Evolutionary conservation across 2,888 invertebrate genomes (phyloP).

Genomic region (Caenorhabditis zanzibari): DNA sequence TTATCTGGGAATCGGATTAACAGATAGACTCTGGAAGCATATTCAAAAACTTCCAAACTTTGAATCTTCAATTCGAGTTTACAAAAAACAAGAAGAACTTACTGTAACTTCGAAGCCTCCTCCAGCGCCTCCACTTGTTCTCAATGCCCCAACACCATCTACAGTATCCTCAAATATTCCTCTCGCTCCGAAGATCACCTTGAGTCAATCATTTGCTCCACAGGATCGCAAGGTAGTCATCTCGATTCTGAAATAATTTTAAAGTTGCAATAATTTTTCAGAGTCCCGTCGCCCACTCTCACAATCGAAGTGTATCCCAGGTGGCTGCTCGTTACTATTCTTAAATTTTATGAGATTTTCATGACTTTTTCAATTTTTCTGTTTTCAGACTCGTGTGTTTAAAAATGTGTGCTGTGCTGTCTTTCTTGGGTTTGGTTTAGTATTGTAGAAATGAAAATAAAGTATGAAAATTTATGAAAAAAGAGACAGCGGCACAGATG

Average conservation of each 20-base stretch:
- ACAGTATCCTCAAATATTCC: constrained; percentile 31
- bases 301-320: constrained; percentile 51
- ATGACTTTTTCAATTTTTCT: background rate
- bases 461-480: constrained; percentile 8
- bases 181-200: constrained; percentile 41
- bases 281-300: constrained; percentile 45
- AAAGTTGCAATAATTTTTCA: constrained; percentile 1
- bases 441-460: constrained; percentile 23
- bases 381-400: constrained; percentile 43
- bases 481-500: constrained; percentile 30
- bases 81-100: constrained; percentile 47
- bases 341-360: background rate
- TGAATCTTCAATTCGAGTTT: constrained; percentile 46
- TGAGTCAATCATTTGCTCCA: constrained; percentile 43
- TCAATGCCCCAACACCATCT: constrained; percentile 15
- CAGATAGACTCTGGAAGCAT: constrained; percentile 72
- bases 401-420: constrained; percentile 53
- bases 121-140: constrained; percentile 34
- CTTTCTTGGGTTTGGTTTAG: constrained; percentile 27
- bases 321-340: constrained; percentile 54
- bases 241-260: background rate
- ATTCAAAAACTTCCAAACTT: constrained; percentile 70
- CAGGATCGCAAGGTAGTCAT: constrained; percentile 36
- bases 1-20: constrained; percentile 72
- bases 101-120: constrained; percentile 24